A percentile compares a stretch with the other conserved stretches of the same genome.
phyloP scores from a whole-genome alignment of 2,113 vertebrate species.

The Urocolius indicus region DNA sequence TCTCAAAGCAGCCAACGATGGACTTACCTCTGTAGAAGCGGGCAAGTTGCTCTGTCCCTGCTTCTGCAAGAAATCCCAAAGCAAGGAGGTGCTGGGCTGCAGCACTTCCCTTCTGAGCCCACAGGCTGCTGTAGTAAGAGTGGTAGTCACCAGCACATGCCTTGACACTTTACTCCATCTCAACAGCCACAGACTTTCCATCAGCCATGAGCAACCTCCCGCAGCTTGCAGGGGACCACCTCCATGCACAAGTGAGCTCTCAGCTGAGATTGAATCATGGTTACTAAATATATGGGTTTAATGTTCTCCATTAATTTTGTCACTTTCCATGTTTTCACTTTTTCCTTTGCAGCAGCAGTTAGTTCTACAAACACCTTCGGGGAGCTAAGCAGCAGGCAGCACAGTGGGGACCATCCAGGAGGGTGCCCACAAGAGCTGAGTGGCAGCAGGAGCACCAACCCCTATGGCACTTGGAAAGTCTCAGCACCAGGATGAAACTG shows the following conservation, averaged over 20 bases:
- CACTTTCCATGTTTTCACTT: not conserved
- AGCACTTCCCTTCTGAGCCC: not conserved
- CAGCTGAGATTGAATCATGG: accelerated
- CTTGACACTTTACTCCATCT: not conserved
- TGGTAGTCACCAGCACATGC: not conserved
- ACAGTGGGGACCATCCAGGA: not conserved
- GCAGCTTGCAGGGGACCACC: accelerated
- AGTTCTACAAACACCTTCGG: not conserved
- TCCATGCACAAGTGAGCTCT: not conserved
- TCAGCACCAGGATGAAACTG: not conserved
- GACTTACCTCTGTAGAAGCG: not conserved
- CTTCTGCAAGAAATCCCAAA: accelerated
- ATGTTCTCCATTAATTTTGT: not conserved
- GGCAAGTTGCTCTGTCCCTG: not conserved
- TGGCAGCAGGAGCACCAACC: not conserved
- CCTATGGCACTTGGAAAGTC: accelerated
- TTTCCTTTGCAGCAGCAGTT: not conserved
- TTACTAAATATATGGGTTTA: not conserved
- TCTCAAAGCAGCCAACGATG: accelerated
- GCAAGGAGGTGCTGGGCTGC: accelerated
- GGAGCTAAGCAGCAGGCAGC: not conserved
- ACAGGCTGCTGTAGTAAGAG: not conserved
- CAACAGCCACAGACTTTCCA: not conserved
- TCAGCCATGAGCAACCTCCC: not conserved
- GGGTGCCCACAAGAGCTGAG: accelerated